Percentiles rank a stretch among this genome's conserved stretches.
Evolutionary conservation across 2,888 invertebrate genomes (phyloP).

Genomic region (Nemoura dubitans): DNA sequence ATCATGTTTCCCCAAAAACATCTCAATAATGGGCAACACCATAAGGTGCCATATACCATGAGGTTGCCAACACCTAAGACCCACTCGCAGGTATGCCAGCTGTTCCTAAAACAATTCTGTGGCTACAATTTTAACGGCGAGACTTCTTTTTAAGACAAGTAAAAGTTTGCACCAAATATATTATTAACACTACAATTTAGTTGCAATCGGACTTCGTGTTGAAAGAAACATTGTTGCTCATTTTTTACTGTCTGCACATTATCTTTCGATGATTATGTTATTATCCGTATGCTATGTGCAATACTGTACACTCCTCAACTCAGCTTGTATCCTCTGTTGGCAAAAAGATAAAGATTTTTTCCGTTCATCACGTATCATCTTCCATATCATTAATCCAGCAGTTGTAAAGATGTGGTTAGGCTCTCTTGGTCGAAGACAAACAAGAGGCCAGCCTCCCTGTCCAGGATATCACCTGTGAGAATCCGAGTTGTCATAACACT

Average conservation of each 20-base stretch:
- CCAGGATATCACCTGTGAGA: neutral
- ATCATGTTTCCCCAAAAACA: neutral
- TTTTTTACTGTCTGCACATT: neutral
- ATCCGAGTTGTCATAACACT: neutral
- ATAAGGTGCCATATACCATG: neutral
- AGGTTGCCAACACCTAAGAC: neutral
- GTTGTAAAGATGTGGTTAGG: neutral
- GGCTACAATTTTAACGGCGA: neutral
- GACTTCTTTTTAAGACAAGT: neutral
- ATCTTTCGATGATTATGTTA: neutral
- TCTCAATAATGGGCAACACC: neutral
- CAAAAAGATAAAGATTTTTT: neutral
- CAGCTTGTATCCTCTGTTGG: neutral
- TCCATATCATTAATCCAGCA: neutral
- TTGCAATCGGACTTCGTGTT: neutral
- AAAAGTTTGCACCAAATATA: conserved; percentile 7
- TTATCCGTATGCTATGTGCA: neutral
- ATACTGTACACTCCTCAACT: too few species aligned
- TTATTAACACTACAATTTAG: neutral
- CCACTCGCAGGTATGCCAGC: neutral
- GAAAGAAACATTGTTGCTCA: neutral
- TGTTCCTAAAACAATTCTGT: neutral
- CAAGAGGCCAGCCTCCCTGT: neutral
- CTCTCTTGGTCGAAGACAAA: neutral
- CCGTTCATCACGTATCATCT: neutral